phyloP scores from a whole-genome alignment of 2,888 invertebrate genomes.

The Spatulosminthurus flaviceps region DNA sequence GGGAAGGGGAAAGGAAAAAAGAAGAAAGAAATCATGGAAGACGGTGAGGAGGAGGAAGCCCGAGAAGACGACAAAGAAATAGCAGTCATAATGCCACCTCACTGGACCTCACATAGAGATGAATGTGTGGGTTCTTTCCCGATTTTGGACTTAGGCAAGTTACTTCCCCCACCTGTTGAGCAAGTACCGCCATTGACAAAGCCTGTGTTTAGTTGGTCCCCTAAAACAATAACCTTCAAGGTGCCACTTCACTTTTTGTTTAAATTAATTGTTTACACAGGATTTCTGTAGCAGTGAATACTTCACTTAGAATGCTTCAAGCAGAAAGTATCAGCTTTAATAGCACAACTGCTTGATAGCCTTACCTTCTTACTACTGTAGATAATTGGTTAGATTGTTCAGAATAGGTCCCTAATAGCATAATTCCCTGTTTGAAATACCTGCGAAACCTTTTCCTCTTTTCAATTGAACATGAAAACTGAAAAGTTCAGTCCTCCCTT shows the following conservation, averaged over 20 bases:
- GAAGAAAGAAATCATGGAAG: not conserved
- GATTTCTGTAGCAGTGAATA: too few relatives aligned
- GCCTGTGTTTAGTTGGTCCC: slow-evolving; percentile 42
- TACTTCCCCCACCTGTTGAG: not conserved
- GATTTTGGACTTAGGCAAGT: not conserved
- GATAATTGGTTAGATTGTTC: too few relatives aligned
- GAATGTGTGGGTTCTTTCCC: not conserved
- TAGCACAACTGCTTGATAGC: too few relatives aligned
- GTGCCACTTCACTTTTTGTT: slow-evolving; percentile 16
- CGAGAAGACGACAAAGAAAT: not conserved
- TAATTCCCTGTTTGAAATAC: too few relatives aligned
- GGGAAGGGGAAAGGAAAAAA: not conserved
- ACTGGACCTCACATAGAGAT: not conserved
- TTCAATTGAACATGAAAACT: too few relatives aligned
- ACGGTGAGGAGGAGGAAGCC: not conserved
- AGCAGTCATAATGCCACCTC: not conserved
- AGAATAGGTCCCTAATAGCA: too few relatives aligned
- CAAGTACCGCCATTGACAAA: not conserved
- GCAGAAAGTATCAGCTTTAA: too few relatives aligned
- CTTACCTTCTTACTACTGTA: too few relatives aligned
- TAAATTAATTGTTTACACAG: not conserved
- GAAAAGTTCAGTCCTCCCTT: too few relatives aligned
- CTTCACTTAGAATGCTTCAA: too few relatives aligned
- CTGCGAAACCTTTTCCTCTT: too few relatives aligned
- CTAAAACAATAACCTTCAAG: slow-evolving; percentile 40